These are phyloP conservation scores for Umimayanthus kanabou DNA, from an alignment of 92 coral and sea anemone species.

Conservation along the genomic window DNA sequence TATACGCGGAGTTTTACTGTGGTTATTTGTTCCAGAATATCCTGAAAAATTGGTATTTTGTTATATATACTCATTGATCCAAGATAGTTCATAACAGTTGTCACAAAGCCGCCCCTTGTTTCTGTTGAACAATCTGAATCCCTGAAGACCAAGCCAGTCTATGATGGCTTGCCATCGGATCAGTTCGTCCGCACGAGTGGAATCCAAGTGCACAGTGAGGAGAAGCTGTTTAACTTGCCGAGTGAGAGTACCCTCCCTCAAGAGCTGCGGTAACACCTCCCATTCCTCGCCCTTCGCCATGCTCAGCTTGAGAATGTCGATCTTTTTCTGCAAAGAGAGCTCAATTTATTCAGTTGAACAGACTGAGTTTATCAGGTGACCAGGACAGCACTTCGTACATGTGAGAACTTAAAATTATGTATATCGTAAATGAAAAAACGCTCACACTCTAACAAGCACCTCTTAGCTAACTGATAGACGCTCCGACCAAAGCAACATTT, in stretches of 20 bases:
- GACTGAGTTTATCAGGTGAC: background rate
- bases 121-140: slow-evolving; percentile 38
- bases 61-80: slow-evolving; percentile 28
- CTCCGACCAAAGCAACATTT: background rate
- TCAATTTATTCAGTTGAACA: background rate
- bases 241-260: slow-evolving; percentile 34
- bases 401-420: no score
- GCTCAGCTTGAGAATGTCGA: slow-evolving; percentile 41
- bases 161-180: slow-evolving; percentile 24
- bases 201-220: slow-evolving; percentile 17
- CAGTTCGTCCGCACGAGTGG: slow-evolving; percentile 2
- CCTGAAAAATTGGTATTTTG: no score
- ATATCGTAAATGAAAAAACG: no score
- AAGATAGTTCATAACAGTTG: slow-evolving; percentile 33
- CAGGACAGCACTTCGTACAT: background rate
- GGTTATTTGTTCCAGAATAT: no score
- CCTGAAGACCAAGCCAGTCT: slow-evolving; percentile 33
- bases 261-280: slow-evolving; percentile 18
- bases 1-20: no score
- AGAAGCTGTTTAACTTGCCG: slow-evolving; percentile 35
- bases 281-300: slow-evolving; percentile 26
- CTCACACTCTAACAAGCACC: no score
- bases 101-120: slow-evolving; percentile 31
- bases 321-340: slow-evolving; percentile 17
- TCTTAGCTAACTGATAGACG: background rate